Conservation (phyloP, 1,140 invertebrate species). For the Calycopis cecrops region DNA sequence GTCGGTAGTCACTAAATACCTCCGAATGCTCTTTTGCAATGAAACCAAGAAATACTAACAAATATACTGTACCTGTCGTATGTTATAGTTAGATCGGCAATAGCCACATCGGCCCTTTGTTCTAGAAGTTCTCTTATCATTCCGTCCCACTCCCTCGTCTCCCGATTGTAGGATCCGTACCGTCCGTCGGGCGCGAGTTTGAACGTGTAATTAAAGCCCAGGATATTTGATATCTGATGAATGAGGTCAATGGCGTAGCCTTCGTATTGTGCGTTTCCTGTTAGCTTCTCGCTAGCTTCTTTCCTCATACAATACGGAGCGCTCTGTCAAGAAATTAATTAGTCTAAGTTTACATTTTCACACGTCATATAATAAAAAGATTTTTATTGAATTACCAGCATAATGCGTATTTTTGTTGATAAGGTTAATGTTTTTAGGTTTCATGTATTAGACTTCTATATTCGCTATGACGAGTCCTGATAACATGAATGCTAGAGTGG, state of each 20-base stretch:
- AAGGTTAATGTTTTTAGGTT: too few species aligned
- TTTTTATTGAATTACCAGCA: too few species aligned
- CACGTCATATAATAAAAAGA: too few species aligned
- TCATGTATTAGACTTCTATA: too few species aligned
- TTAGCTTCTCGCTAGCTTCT: conserved; percentile 85
- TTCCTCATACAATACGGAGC: conserved; percentile 94
- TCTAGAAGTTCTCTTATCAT: conserved; percentile 94
- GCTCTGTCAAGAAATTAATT: conserved; percentile 78
- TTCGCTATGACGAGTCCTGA: too few species aligned
- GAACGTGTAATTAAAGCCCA: conserved; percentile 94
- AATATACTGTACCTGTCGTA: conserved; percentile 79
- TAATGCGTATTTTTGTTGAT: too few species aligned
- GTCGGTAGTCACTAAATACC: background rate
- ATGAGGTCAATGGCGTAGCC: conserved; percentile 92
- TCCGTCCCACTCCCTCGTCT: conserved; percentile 93
- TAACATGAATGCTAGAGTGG: too few species aligned
- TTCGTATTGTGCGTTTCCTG: conserved; percentile 91
- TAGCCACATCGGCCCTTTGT: conserved; percentile 92
- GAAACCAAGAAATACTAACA: background rate
- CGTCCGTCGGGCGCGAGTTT: conserved; percentile 86
- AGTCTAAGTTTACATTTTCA: background rate
- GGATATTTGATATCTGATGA: conserved; percentile 89
- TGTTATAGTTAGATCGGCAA: conserved; percentile 95
- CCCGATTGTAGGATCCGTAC: conserved; percentile 86
- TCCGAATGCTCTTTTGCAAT: background rate